phyloP scores from a whole-genome alignment of 2,888 invertebrate genomes.

The Micropterix aruncella region DNA sequence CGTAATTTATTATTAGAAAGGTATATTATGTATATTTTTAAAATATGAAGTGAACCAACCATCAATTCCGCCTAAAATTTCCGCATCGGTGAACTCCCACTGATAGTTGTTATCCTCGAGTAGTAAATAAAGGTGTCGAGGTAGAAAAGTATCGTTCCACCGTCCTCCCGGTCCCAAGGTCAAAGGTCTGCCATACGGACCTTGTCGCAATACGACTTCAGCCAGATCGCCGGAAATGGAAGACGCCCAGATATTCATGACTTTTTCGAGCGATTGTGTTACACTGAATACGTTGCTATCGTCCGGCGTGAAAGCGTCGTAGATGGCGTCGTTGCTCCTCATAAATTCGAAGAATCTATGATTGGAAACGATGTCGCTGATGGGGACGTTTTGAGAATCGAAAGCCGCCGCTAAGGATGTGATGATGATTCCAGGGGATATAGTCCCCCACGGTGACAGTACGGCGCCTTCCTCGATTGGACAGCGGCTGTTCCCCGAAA shows the following conservation, averaged over 20 bases:
- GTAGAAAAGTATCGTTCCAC: slow-evolving; percentile 52
- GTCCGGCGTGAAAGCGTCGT: slow-evolving; percentile 6
- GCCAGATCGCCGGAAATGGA: slow-evolving; percentile 53
- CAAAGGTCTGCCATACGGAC: slow-evolving; percentile 32
- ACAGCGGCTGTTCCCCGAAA: slow-evolving; percentile 33
- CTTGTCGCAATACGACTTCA: slow-evolving; percentile 51
- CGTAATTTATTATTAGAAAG: neutral
- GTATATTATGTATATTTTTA: neutral
- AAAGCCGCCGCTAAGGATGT: slow-evolving; percentile 44
- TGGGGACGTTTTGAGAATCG: slow-evolving; percentile 39
- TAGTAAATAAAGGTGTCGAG: slow-evolving; percentile 39
- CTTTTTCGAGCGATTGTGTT: slow-evolving; percentile 8
- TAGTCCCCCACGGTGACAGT: slow-evolving; percentile 44
- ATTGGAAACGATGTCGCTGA: slow-evolving; percentile 29
- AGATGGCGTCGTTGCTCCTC: slow-evolving; percentile 18
- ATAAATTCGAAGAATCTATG: slow-evolving; percentile 20
- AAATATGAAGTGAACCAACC: slow-evolving; percentile 25
- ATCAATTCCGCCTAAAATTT: slow-evolving; percentile 53
- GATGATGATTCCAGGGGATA: slow-evolving; percentile 43
- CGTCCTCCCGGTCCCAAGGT: slow-evolving; percentile 39
- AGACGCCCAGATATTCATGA: slow-evolving; percentile 47
- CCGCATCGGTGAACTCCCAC: slow-evolving; percentile 54
- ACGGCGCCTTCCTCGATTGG: slow-evolving; percentile 53
- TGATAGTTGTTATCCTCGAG: slow-evolving; percentile 27
- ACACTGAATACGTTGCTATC: slow-evolving; percentile 21